Base-by-base conservation (phyloP, 2,888 invertebrate genomes). In the Sinelater perroti region DNA sequence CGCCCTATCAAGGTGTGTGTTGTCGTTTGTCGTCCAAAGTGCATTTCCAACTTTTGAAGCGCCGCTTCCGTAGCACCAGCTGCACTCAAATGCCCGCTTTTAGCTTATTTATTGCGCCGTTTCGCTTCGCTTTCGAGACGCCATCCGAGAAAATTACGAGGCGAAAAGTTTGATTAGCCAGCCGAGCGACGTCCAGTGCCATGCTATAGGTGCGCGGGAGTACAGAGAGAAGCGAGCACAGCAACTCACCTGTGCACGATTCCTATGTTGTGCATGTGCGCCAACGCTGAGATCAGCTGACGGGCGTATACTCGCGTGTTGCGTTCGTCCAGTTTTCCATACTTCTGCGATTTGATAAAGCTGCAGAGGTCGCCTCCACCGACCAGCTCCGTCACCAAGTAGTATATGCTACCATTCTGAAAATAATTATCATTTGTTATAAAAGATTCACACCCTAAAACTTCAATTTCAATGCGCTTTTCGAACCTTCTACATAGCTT, bases 321-420 rank as follows among this genome's bases (percentile, higher is more conserved):
- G 53, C 77, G 74, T 76, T 86, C 87, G 56, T 82, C 81, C 69
- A 84, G 79, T 76, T 81, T 82, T 70, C 80, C 82, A 73, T 73
- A 75, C 49, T 79, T 79, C 66, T 84, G 84, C n/a, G 79, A 78
- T 72, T 85, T 83, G 69, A 89, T 83, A 77, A 84, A 83, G 38
- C 81, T 79, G 75, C 86, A 86, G 61, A 90, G 82, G 77, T 90
- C 89, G 10, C 89, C 88, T 47, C 90, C 90, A 40, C 83, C 80
- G 8, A 87, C 87, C 66, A 88, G 82, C 77, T 90, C 90, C 76
- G 87, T 86, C 69, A 89, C 88, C 70, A 90, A 82, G 77, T 88
- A 90, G 73, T 89, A 86, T 18, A 88, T 80, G 10, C 87, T 85
- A 18, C 87, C 87, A 69, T 86, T 84, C 88, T 88, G 76, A 46